Conservation (phyloP, 2,797 vertebrate species). For the Smutsia temminckii region DNA sequence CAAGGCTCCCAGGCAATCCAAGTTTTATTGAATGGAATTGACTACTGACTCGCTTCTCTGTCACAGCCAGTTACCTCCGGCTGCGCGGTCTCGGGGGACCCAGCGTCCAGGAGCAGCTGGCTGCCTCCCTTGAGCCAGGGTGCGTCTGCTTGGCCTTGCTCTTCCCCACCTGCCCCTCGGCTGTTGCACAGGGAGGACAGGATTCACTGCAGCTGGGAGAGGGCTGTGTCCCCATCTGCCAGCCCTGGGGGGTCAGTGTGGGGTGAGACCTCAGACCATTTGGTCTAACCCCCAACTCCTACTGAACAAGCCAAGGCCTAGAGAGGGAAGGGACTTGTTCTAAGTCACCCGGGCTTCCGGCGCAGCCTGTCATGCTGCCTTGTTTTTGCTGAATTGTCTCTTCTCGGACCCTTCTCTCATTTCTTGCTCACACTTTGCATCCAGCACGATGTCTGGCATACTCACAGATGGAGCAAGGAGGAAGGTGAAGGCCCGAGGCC, state of each 20-base stretch:
- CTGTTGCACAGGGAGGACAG: background rate
- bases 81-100: conserved; percentile 47
- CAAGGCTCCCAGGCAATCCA: conserved; percentile 76
- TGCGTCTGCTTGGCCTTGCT: background rate
- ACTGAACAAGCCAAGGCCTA: background rate
- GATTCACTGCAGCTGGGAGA: background rate
- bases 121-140: background rate
- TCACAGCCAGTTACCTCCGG: conserved; percentile 80
- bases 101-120: background rate
- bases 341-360: background rate
- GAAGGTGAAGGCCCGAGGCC: background rate
- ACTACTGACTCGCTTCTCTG: conserved; percentile 74
- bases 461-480: background rate
- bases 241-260: background rate
- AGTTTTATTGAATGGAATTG: conserved; percentile 81
- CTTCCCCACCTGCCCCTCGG: background rate
- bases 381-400: too few relatives aligned
- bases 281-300: background rate
- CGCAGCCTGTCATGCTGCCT: background rate
- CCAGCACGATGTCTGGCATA: background rate
- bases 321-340: background rate
- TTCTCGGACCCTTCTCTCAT: background rate
- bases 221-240: background rate
- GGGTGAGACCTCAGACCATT: background rate
- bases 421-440: background rate